Conservation (phyloP, 2,888 invertebrate species). For the Tenthredo livida region DNA sequence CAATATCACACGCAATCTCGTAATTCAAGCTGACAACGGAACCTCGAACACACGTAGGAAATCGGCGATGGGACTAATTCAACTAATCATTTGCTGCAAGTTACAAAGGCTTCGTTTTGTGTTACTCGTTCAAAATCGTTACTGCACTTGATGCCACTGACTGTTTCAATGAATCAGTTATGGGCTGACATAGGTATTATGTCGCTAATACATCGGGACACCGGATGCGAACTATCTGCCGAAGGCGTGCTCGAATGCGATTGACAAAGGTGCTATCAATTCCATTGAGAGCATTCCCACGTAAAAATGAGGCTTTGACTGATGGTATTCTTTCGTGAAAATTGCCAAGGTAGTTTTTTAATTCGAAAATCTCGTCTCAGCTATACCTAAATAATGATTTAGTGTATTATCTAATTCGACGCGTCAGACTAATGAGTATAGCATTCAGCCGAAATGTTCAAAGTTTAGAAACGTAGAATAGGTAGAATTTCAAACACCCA, state of each 20-base stretch:
- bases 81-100: neutral
- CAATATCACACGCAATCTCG: neutral
- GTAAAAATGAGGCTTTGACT: neutral
- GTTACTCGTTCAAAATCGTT: neutral
- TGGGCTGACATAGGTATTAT: neutral
- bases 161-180: constrained; percentile 2
- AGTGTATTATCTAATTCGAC: neutral
- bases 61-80: neutral
- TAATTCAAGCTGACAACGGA: constrained; percentile 5
- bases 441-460: constrained; percentile 12
- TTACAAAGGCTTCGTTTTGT: neutral
- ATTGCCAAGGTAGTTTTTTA: neutral
- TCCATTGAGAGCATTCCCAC: neutral
- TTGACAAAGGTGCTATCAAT: constrained; percentile 14
- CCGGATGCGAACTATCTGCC: neutral
- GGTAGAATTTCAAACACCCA: neutral
- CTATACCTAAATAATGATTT: neutral
- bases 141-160: neutral
- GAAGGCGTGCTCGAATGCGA: too few relatives aligned
- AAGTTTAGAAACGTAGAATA: neutral
- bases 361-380: neutral
- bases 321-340: neutral
- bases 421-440: neutral
- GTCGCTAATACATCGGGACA: neutral
- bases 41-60: neutral